Base-by-base conservation (phyloP, 2,113 vertebrate species). In the Andinoacara biseriatus region DNA sequence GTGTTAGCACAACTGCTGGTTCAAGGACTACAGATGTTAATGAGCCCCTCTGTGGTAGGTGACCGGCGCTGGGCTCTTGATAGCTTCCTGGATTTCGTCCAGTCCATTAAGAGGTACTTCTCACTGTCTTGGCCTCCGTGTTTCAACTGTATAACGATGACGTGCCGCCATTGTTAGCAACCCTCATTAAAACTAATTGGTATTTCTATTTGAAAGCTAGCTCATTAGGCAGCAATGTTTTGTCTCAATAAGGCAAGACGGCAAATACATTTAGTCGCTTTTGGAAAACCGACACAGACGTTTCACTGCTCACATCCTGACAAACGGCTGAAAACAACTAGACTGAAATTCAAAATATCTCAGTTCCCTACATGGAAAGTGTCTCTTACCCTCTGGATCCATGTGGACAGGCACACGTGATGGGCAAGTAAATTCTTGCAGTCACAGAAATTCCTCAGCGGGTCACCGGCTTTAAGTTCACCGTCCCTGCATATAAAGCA, bases 401-500 rank as follows among this genome's bases (percentile, higher is more conserved):
- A 95, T 69, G 91, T 92, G 90, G 95, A 94, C 76, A 95, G 84
- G 82, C 84, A 90, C 86, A 84, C 85, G 75, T 93, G 85, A 86
- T 94, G 93, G 93, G 92, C 92, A 84, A 94, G 78, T 65, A 94
- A 86, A 78, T 87, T 95, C 86, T 95, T 95, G 69, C 94, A 96
- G 94, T 95, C 93, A 56, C 91, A 94, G 85, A 95, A 97, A 87
- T 90, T 90, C 87, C 95, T 90, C 57, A 94, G 89, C 87, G 92
- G 89, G 89, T 96, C 94, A 80, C 83, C 86, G 84, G 86, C 93
- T 91, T 89, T 91, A 92, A 95, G 88, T 75, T 96, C 94, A 86
- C 87, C 90, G 88, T 96, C 95, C 85, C 88, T 87, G 94, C 96
- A 97, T 92, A 97, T 97, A 94, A 96, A 97, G 90, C 95, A 96